Conservation (phyloP, 2,113 vertebrate species). For the Erythrolamprus reginae region DNA sequence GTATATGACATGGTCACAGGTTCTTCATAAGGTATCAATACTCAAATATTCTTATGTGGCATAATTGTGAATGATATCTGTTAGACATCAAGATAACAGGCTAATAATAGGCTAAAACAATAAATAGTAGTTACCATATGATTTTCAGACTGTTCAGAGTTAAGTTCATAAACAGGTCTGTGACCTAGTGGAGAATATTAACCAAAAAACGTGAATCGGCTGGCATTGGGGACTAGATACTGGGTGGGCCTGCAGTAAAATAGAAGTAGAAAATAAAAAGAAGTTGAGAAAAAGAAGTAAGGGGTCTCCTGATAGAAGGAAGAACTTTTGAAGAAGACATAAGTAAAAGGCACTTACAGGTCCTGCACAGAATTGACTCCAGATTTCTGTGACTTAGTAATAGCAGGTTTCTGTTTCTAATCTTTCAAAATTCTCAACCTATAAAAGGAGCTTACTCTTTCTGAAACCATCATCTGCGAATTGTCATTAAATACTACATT, state of each 20-base stretch:
- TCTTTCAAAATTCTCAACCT: neutral
- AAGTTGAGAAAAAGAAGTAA: neutral
- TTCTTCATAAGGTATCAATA: neutral
- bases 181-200: neutral
- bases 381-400: neutral
- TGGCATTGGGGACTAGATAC: neutral
- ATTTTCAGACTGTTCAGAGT: conserved; percentile 38
- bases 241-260: neutral
- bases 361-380: too few species aligned
- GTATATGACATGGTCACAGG: neutral
- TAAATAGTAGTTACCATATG: neutral
- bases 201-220: neutral
- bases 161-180: conserved; percentile 11
- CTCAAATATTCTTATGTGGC: neutral
- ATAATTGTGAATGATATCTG: neutral
- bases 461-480: too few species aligned
- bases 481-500: too few species aligned
- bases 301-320: neutral
- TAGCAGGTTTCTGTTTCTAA: neutral
- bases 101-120: neutral
- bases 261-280: neutral
- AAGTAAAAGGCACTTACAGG: neutral
- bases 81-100: neutral
- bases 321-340: neutral
- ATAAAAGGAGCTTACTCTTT: neutral